Evolutionary conservation across 2,113 vertebrate species (phyloP).

Genomic region (Edolisoma coerulescens): DNA sequence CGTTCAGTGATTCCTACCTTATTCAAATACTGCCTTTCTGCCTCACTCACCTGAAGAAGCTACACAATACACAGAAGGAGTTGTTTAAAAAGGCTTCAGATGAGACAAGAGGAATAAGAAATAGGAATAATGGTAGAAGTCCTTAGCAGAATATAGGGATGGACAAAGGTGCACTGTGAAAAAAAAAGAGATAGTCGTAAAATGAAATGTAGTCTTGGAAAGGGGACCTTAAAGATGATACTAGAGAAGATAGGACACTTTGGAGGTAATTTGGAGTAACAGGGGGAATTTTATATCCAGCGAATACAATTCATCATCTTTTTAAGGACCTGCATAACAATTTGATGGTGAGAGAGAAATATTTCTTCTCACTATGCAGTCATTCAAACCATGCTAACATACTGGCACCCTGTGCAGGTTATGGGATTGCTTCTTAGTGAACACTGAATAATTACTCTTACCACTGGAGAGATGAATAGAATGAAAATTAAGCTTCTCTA

Average conservation of each 20-base stretch:
- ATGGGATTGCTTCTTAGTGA: slow-evolving; percentile 34
- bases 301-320: neutral
- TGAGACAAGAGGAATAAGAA: neutral
- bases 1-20: neutral
- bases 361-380: slow-evolving; percentile 33
- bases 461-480: slow-evolving; percentile 51
- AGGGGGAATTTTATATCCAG: neutral
- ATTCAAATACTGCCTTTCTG: neutral
- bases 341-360: neutral
- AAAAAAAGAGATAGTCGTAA: neutral
- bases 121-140: neutral
- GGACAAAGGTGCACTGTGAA: neutral
- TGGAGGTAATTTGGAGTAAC: neutral
- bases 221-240: neutral
- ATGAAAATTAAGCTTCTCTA: slow-evolving; percentile 51
- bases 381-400: slow-evolving; percentile 20
- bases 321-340: neutral
- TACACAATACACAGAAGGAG: neutral
- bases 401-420: slow-evolving; percentile 16
- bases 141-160: neutral
- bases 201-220: neutral
- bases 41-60: neutral
- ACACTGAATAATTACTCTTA: slow-evolving; percentile 39
- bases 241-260: neutral
- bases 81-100: neutral